Base-by-base conservation (phyloP, 2,888 invertebrate genomes). In the Keiferia lycopersicella region DNA sequence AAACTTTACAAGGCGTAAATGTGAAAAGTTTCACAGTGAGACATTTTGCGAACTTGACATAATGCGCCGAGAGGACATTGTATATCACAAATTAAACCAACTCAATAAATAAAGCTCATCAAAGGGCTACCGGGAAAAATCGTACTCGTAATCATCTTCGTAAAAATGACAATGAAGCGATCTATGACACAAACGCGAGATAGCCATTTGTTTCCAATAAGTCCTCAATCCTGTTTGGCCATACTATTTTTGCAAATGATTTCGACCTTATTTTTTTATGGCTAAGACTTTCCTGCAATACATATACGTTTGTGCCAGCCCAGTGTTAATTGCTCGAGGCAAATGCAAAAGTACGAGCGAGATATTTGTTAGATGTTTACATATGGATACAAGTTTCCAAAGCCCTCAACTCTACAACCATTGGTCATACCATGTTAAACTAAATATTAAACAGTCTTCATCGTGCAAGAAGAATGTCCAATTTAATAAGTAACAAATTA, bases 61-160 rank as follows among this genome's bases (percentile, higher is more conserved):
- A 7, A 10, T 10, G 34, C 34, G 10, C 10, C 34, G 34, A 34
- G 34, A 34, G 34, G 34, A 34, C 63, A 69, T 18, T 11, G 6
- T 50, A 30, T 61, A 61, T 61, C 61, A 61, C 61, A 61, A 45
- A 60, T 60, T 26, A 60, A 45, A 6, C 22, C 60, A 45, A 56
- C 26, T 34, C 56, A 56, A n/a, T 30, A 18, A 16, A 56, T 56
- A 56, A 26, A 56, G 56, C 56, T 56, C 34, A 30, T 10, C 7
- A 14, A 30, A 53, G 51, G 51, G 51, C 51, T 22, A 14, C 11
- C 22, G 51, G 51, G 51, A 53, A 22, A 14, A 10, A 4, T 48
- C 48, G n/a, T 30, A 30, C 30, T 30, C 3, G 6, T 6, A 34
- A 34, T 34, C 8, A 34, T 10, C 34, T 8, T 34, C 34, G 3